These are phyloP conservation scores for Xyrichtys novacula DNA, from an alignment of 2,797 vertebrate genomes.

Conservation along the genomic window DNA sequence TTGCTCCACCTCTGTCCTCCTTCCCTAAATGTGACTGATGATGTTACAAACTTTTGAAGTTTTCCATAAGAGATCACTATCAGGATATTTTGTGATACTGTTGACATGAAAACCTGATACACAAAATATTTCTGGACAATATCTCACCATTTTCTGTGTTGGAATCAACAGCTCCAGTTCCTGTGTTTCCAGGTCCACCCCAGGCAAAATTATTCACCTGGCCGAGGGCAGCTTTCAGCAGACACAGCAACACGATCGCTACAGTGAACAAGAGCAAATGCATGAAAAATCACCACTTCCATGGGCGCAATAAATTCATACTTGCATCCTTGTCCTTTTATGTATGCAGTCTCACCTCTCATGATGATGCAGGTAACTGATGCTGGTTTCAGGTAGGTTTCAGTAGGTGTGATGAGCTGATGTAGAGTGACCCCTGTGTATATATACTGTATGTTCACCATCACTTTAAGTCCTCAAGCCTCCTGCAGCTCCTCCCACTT, in stretches of 20 bases:
- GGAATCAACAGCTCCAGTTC: not conserved
- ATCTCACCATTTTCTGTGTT: slow-evolving; percentile 55
- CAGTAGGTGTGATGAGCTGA: slow-evolving; percentile 3
- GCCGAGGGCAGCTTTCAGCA: slow-evolving; percentile 58
- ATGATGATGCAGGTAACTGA: slow-evolving; percentile 52
- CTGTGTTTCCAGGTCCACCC: fast-evolving
- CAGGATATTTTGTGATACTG: no score
- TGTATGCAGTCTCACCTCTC: slow-evolving; percentile 69
- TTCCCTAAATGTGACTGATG: no score
- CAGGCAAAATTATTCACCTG: not conserved
- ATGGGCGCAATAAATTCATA: not conserved
- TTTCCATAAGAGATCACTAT: no score
- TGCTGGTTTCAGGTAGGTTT: slow-evolving; percentile 12
- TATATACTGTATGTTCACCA: slow-evolving; percentile 21
- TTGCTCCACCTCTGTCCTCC: no score
- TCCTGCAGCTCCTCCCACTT: slow-evolving; percentile 39
- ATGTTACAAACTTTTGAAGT: no score
- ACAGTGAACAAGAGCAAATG: not conserved
- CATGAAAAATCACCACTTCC: no score
- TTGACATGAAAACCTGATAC: no score
- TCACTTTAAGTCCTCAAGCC: not conserved
- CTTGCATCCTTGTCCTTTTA: no score
- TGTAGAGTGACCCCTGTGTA: slow-evolving; percentile 31
- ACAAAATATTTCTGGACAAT: not conserved
- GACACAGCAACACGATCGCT: slow-evolving; percentile 69